phyloP scores from a whole-genome alignment of 2,888 invertebrate species.

The Antheraea yamamai region DNA sequence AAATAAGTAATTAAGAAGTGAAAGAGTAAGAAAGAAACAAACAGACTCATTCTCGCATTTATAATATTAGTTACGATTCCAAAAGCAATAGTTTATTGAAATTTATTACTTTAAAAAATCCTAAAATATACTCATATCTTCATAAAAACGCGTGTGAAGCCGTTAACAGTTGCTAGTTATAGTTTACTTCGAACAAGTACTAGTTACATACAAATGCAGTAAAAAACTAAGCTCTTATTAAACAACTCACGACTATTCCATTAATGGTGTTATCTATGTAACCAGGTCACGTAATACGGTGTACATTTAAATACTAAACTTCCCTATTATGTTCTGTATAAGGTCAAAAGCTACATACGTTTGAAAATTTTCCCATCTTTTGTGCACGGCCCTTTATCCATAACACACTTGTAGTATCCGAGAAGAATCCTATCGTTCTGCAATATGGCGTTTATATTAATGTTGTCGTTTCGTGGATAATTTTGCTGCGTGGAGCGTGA shows the following conservation, averaged over 20 bases:
- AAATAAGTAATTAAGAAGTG: no score
- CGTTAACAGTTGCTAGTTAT: neutral
- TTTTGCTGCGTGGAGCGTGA: constrained; percentile 55
- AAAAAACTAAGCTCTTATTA: neutral
- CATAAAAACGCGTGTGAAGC: neutral
- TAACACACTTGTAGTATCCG: constrained; percentile 76
- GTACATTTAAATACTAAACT: neutral
- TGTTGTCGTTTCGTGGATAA: constrained; percentile 71
- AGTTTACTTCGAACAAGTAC: neutral
- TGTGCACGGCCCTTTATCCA: constrained; percentile 77
- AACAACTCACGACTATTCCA: neutral
- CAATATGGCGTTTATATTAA: constrained; percentile 72
- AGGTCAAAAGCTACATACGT: constrained; percentile 53
- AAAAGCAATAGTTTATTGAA: no score
- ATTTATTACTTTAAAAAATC: no score
- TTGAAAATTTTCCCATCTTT: constrained; percentile 76
- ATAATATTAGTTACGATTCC: no score
- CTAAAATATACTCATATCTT: no score
- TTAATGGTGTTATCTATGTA: neutral
- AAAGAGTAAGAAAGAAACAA: no score
- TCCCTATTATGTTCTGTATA: neutral
- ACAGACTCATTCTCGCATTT: no score
- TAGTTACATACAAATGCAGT: neutral
- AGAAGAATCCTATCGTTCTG: constrained; percentile 74
- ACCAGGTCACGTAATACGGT: neutral